Conservation (phyloP, 2,888 invertebrate species). For the Trissolcus japonicus region DNA sequence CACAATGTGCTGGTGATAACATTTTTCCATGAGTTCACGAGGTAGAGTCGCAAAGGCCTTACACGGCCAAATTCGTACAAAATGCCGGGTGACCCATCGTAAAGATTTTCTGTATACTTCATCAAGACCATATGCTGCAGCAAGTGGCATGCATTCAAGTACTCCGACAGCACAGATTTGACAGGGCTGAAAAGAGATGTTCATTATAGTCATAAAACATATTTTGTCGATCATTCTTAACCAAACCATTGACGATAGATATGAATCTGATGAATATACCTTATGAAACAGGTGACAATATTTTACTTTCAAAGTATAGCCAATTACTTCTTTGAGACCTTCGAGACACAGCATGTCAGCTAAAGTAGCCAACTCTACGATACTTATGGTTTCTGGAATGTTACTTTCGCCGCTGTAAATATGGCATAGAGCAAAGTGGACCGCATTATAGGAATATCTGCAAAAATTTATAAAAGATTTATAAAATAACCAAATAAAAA, state of each 20-base stretch:
- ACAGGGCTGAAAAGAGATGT: slow-evolving; percentile 84
- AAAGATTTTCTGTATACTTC: slow-evolving; percentile 91
- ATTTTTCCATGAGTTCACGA: slow-evolving; percentile 88
- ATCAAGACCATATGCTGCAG: slow-evolving; percentile 90
- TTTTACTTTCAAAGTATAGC: slow-evolving; percentile 89
- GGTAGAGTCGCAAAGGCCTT: slow-evolving; percentile 91
- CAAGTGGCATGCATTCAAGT: slow-evolving; percentile 90
- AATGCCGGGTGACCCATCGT: slow-evolving; percentile 91
- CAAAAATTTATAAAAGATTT: slow-evolving; percentile 55
- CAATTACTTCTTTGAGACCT: slow-evolving; percentile 93
- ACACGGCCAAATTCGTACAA: slow-evolving; percentile 93
- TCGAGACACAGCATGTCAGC: slow-evolving; percentile 94
- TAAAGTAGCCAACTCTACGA: slow-evolving; percentile 90
- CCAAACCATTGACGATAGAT: background rate
- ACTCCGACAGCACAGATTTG: slow-evolving; percentile 91
- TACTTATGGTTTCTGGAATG: slow-evolving; percentile 90
- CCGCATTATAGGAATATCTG: slow-evolving; percentile 89
- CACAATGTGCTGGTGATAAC: slow-evolving; percentile 88
- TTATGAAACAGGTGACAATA: slow-evolving; percentile 97
- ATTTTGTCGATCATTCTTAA: background rate
- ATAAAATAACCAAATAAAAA: too few species aligned
- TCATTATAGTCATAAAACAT: background rate
- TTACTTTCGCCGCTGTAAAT: slow-evolving; percentile 95
- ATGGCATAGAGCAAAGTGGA: slow-evolving; percentile 94
- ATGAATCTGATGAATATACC: slow-evolving; percentile 75